Evolutionary conservation across 2,113 vertebrate genomes (phyloP).

Genomic region (Lonchura striata): DNA sequence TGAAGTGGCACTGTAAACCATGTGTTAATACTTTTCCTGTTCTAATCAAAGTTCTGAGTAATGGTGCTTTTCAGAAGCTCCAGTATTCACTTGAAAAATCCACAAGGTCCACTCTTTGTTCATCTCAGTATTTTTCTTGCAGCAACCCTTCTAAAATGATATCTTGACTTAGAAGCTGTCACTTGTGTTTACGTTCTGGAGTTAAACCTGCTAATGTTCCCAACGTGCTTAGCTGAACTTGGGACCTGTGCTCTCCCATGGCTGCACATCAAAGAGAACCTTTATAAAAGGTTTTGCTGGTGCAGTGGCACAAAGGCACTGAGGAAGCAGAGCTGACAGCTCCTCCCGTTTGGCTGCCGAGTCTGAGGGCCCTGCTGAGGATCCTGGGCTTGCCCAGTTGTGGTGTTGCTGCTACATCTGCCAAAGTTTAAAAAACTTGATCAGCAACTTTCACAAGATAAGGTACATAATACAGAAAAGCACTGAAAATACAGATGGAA

Average conservation of each 20-base stretch:
- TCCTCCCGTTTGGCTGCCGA: not conserved
- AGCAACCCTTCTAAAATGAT: not conserved
- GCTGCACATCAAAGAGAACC: not conserved
- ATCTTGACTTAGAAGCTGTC: not conserved
- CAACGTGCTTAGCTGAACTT: not conserved
- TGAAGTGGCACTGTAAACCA: not conserved
- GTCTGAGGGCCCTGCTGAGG: not conserved
- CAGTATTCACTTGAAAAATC: not conserved
- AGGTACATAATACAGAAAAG: not conserved
- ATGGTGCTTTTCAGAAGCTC: not conserved
- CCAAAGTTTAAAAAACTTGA: not conserved
- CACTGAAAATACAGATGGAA: not conserved
- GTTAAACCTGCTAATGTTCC: not conserved
- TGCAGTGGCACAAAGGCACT: not conserved
- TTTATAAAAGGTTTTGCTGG: not conserved
- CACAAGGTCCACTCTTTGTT: not conserved
- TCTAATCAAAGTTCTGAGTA: not conserved
- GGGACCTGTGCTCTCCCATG: not conserved
- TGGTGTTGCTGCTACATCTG: not conserved
- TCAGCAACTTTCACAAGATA: not conserved
- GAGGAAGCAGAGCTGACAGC: not conserved
- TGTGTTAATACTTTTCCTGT: not conserved
- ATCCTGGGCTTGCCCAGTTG: not conserved
- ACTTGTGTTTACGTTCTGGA: not conserved
- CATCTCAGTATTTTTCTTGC: not conserved